These are phyloP conservation scores for Gymnogyps californianus DNA, from an alignment of 2,113 vertebrate species.

Conservation along the genomic window DNA sequence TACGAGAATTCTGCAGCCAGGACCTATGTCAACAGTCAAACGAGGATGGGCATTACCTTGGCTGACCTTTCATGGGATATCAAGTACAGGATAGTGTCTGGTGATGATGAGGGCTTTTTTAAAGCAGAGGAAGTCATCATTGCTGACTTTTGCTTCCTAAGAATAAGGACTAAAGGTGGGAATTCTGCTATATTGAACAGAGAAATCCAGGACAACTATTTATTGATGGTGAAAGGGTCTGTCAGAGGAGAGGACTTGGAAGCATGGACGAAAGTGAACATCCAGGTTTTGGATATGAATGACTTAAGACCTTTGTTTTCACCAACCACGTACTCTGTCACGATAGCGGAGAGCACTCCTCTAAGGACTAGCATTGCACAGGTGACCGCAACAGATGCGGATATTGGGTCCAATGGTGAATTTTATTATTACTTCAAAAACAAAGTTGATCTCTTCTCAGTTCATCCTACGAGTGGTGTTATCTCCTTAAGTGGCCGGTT, in stretches of 20 bases:
- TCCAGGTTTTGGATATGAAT: conserved; percentile 98
- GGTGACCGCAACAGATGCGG: conserved; percentile 96
- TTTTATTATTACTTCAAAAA: conserved; percentile 99
- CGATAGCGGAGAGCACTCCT: conserved; percentile 92
- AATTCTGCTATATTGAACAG: conserved; percentile 96
- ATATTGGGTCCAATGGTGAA: conserved; percentile 96
- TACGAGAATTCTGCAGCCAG: conserved; percentile 96
- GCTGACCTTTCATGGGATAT: conserved; percentile 90
- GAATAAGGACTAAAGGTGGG: conserved; percentile 96
- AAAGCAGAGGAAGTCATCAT: conserved; percentile 94
- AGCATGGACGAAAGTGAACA: conserved; percentile 93
- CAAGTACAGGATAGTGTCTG: conserved; percentile 94
- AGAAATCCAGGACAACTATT: conserved; percentile 95
- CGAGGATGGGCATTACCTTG: conserved; percentile 90
- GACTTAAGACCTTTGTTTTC: conserved; percentile 98
- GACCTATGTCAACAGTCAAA: conserved; percentile 92
- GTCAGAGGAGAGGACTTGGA: conserved; percentile 92
- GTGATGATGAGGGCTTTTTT: conserved; percentile 96
- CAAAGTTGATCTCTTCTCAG: conserved; percentile 91
- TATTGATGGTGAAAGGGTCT: conserved; percentile 91
- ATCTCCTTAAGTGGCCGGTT: conserved; percentile 91
- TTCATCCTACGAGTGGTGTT: conserved; percentile 94
- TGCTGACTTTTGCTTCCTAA: conserved; percentile 96
- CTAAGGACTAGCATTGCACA: conserved; percentile 96
- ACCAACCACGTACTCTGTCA: conserved; percentile 95